Evolutionary conservation across 2,797 vertebrate genomes (phyloP), one percentile per base, ranked within the genome.

Genomic region (Todus mexicanus): DNA sequence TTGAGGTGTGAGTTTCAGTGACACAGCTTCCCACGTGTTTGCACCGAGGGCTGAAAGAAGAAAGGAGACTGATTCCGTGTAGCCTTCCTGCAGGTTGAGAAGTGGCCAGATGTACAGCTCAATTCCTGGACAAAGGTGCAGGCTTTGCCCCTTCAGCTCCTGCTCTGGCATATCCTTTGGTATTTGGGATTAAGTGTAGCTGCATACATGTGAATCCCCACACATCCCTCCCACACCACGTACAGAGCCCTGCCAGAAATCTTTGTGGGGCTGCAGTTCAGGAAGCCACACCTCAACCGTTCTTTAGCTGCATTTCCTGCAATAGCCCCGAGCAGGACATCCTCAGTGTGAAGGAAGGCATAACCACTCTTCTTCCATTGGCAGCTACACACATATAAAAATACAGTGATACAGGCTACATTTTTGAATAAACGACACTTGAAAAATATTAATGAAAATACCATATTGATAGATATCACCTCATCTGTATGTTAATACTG

Each of bases 381-480:
- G 23, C 17, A 45, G 21, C 40, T 35, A 31, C 35, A 16, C 8
- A 5, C 13, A 11, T 10, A 14, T 7, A 66, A 47, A 53, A 66
- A 10, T 1, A n/a, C 19, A 42, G 20, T 21, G 12, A 9, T 10
- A 54, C 4, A 16, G 48, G 16, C 27, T 20, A 4, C 25, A 15
- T 9, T 69, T 38, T 42, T 1, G 5, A 29, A 27, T 40, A 68
- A 63, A 35, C 20, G 31, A 15, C 16, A 25, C 9, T 38, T 57
- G 21, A 17, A 78, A 66, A 60, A 35, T 22, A 54, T 9, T 37
- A 64, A 10, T n/a, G 33, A 27, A n/a, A 81, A 47, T 35, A 4
- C 1, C 8, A 8, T 0, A 0, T 38, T 84, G 26, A 17, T 13
- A 5, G 37, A 3, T 15, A 43, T 10, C 3, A 0, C 59, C n/a